A percentile compares a stretch with the other conserved stretches of the same genome.
Conservation (phyloP, 1,140 invertebrate genomes). For the Spodoptera litura region DNA sequence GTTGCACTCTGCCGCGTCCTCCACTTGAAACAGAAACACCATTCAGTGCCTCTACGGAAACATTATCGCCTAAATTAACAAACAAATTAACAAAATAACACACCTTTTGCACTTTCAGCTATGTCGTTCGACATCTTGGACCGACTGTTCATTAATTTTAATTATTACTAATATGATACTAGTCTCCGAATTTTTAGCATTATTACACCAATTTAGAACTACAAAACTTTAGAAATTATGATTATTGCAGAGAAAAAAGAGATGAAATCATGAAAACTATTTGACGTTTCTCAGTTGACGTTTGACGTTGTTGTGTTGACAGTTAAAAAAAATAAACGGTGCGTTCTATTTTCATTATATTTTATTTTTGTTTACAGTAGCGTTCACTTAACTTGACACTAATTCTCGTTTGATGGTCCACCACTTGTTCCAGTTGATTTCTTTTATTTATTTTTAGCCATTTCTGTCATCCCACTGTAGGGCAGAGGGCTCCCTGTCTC, state of each 20-base stretch:
- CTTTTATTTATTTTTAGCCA: too few species aligned
- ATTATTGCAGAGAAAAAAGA: constrained; percentile 19
- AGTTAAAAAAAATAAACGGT: constrained; percentile 23
- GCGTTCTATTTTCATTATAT: background rate
- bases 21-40: constrained; percentile 80
- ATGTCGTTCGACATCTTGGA: constrained; percentile 69
- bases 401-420: too few species aligned
- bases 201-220: constrained; percentile 47
- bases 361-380: background rate
- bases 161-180: constrained; percentile 48
- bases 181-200: constrained; percentile 53
- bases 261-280: constrained; percentile 50
- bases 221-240: constrained; percentile 32
- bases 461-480: too few species aligned
- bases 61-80: constrained; percentile 46
- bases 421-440: too few species aligned
- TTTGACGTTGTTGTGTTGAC: constrained; percentile 32
- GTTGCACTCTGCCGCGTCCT: constrained; percentile 60
- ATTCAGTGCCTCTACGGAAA: constrained; percentile 65
- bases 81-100: constrained; percentile 63
- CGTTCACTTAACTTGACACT: background rate
- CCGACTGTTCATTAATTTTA: constrained; percentile 57
- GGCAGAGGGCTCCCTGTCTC: too few species aligned
- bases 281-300: constrained; percentile 51
- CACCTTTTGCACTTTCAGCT: constrained; percentile 68